Base-by-base conservation (phyloP, 1,140 invertebrate genomes). In the Gryon sp. region DNA sequence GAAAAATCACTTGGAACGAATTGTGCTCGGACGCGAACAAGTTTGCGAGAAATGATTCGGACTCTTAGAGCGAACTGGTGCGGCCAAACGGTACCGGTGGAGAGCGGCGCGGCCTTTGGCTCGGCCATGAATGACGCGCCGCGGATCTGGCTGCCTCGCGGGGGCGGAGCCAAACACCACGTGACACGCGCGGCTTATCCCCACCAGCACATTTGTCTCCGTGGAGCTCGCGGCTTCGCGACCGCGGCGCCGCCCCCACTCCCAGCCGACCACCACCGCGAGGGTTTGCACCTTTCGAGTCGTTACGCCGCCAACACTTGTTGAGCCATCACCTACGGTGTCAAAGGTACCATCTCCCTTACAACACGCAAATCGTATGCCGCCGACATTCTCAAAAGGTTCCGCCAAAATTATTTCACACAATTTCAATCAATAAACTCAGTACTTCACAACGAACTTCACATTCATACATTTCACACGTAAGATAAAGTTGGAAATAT, bases 121-220 rank as follows among this genome's bases (percentile, higher is more conserved):
- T 86, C 86, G 86, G 86, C 86, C 86, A 87, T 88, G 86, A 87
- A 87, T 87, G 86, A 88, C 83, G 84, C 82, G 78, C 28, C 68
- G 80, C 74, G 79, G 80, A 80, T 80, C 83, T 66, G 76, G 77
- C 79, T 57, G 78, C 68, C 66, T 86, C 83, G 82, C 84, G 86
- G 82, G 83, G 86, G 87, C 86, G 86, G 86, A 78, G 86, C 82
- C 38, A 70, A 75, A 41, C 57, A 73, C 86, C 86, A 88, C 87
- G 87, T 87, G 85, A 86, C 80, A 74, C 73, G 73, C 82, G 81
- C 82, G 46, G 36, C 53, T 50, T 16, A 80, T 82, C 83, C 80
- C 77, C 73, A 72, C 65, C 62, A 43, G 69, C 66, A 46, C 34
- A 26, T 30, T 38, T 66, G 32, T 1, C 28, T 26, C 5, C 18